Base-by-base conservation (phyloP, 2,888 invertebrate species). In the Ophion slaviceki region DNA sequence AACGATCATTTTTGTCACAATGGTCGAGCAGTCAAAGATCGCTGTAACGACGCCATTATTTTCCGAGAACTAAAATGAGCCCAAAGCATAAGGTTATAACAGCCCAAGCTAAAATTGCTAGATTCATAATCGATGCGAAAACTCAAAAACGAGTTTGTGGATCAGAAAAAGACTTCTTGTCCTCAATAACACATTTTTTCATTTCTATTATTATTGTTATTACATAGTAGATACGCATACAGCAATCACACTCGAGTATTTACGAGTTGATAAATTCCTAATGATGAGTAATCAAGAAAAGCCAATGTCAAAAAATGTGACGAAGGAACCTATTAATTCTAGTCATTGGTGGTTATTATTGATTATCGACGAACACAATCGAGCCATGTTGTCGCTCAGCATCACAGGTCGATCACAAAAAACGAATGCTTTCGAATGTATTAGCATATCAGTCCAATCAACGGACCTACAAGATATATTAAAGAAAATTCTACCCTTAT, bases 371-470 rank as follows among this genome's bases (percentile, higher is more conserved):
- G n/a, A 68, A 77, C 68, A n/a, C 24, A 36, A 80, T 77, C 28
- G 72, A 77, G 28, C 47, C 68, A 40, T 28, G 10, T 64, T 24
- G 45, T 40, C 36, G 32, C 10, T 17, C 36, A 45, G 64, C 53
- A 6, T 77, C 36, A 36, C 47, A 20, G 62, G 24, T 59, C 57
- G 64, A 66, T 36, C 20, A 74, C 7, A 64, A 45, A 45, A 57
- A 79, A 82, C 70, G 59, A 74, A 79, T 74, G 20, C 28, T 78
- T 82, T 76, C 36, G 36, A 75, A 78, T 45, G 28, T 40, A 76
- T 79, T 82, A 79, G 85, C 85, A 85, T 85, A 85, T 85, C 85
- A 85, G 79, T 85, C 82, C 79, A 57, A 53, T 53, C 53, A 61
- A 71, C 66, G 85, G 79, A 85, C 85, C 20, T 32, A 64, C 67